phyloP scores from a whole-genome alignment of 2,113 vertebrate species.

The Sinocyclocheilus maitianheensis region DNA sequence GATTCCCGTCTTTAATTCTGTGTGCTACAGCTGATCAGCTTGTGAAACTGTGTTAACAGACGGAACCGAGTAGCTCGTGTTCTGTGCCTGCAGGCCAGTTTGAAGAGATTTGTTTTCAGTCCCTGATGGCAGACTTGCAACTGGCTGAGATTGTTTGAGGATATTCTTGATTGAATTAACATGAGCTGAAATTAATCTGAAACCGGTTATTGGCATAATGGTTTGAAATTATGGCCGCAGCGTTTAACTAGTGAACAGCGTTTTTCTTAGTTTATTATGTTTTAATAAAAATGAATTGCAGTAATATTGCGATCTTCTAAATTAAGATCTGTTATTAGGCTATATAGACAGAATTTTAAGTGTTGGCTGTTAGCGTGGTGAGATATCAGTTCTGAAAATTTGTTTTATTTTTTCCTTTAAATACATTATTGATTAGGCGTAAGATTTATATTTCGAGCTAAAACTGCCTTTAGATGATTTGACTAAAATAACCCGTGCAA shows the following conservation, averaged over 20 bases:
- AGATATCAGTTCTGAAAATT: background rate
- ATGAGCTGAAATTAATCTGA: background rate
- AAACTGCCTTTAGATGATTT: too few species aligned
- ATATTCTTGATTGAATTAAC: slow-evolving; percentile 4
- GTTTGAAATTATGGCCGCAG: too few species aligned
- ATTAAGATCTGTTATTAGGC: background rate
- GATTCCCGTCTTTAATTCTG: background rate
- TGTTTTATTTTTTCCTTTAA: too few species aligned
- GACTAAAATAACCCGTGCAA: background rate
- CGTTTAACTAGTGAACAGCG: too few species aligned
- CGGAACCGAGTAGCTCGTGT: background rate
- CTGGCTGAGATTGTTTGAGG: slow-evolving; percentile 10
- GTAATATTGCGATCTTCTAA: background rate
- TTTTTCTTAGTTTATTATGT: too few species aligned
- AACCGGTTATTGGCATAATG: background rate
- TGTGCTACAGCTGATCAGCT: background rate
- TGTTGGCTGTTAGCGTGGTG: too few species aligned
- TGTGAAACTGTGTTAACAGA: slow-evolving; percentile 7
- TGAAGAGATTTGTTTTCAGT: slow-evolving; percentile 1
- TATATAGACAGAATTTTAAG: too few species aligned
- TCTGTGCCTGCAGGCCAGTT: background rate
- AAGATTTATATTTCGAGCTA: background rate
- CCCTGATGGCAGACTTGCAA: background rate
- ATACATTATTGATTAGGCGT: background rate
- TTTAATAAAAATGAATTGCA: background rate